phyloP scores from a whole-genome alignment of 2,888 invertebrate genomes.

The Epinotia bilunana region DNA sequence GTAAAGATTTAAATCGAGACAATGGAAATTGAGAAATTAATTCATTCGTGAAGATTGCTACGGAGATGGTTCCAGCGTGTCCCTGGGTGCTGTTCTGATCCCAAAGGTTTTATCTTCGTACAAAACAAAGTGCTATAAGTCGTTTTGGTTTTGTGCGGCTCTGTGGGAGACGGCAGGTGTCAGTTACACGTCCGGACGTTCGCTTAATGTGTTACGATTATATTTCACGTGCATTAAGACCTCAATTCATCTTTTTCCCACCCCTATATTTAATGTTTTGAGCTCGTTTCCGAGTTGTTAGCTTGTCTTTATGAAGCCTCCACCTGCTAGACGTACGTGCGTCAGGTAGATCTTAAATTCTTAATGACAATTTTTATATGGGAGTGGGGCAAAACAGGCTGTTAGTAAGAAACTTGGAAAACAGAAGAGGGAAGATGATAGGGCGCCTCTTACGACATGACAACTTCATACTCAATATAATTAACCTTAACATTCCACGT shows the following conservation, averaged over 20 bases:
- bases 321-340: too few species aligned
- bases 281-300: not conserved
- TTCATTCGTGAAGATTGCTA: not conserved
- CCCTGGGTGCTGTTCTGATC: not conserved
- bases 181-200: slow-evolving; percentile 12
- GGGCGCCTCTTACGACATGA: too few species aligned
- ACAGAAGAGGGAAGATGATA: too few species aligned
- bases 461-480: too few species aligned
- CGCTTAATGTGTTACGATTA: not conserved
- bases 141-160: not conserved
- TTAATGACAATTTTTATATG: too few species aligned
- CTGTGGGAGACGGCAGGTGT: slow-evolving; percentile 26
- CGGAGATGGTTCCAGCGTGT: not conserved
- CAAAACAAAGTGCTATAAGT: not conserved
- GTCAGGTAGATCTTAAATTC: too few species aligned
- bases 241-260: not conserved
- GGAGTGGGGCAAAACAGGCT: too few species aligned
- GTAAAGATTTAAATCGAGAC: not conserved
- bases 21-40: not conserved
- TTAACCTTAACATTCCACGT: too few species aligned
- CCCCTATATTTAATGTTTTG: not conserved
- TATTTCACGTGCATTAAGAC: not conserved
- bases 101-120: not conserved
- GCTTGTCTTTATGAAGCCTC: too few species aligned
- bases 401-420: too few species aligned